Conservation (phyloP, 2,797 vertebrate genomes). For the Lates japonicus region DNA sequence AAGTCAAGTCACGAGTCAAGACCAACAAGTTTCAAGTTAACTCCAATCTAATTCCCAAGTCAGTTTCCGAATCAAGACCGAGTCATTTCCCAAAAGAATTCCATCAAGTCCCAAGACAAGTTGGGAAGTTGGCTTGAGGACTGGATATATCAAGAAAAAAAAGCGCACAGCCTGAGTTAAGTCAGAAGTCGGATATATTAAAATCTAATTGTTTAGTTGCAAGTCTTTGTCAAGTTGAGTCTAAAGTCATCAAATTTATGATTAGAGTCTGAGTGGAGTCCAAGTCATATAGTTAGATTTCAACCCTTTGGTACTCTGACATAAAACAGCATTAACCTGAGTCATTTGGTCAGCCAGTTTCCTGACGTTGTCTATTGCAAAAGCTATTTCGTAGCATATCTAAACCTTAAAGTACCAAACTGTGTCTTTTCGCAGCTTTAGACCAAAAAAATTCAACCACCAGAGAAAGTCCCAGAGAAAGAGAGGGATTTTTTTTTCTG, state of each 20-base stretch:
- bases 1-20: not conserved
- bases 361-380: too few relatives aligned
- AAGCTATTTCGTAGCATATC: not conserved
- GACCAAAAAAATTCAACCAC: not conserved
- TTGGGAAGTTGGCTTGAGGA: not conserved
- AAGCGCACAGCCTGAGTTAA: not conserved
- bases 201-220: not conserved
- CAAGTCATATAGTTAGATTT: too few relatives aligned
- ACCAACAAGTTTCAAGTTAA: not conserved
- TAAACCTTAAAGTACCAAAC: not conserved
- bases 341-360: not conserved
- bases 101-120: not conserved
- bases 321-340: not conserved
- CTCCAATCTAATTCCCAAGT: not conserved
- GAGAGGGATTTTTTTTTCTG: not conserved
- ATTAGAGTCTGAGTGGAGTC: not conserved
- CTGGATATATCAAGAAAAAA: not conserved
- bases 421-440: constrained; percentile 1
- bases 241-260: not conserved
- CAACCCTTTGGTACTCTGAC: not conserved
- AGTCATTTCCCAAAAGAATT: not conserved
- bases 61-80: too few relatives aligned
- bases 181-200: not conserved
- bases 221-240: not conserved
- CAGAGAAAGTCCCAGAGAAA: not conserved